Percentiles rank a stretch among this genome's conserved stretches.
These are phyloP conservation scores for Chrysogorgia sp. DNA, from an alignment of 92 coral and sea anemone genomes.

Conservation along the genomic window DNA sequence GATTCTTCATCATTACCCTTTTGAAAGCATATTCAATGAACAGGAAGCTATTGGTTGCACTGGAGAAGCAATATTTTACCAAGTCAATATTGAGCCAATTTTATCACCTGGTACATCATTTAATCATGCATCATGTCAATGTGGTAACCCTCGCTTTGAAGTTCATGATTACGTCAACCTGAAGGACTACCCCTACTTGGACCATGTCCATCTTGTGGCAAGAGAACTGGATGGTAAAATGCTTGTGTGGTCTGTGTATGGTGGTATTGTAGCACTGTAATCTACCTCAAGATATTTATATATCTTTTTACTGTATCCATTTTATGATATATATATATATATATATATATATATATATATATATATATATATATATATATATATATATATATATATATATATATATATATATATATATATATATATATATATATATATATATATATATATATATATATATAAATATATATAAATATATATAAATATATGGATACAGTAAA, in stretches of 20 bases:
- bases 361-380: too few relatives aligned
- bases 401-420: too few relatives aligned
- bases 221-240: slow-evolving; percentile 25
- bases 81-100: slow-evolving; percentile 32
- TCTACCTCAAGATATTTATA: background rate
- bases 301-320: too few relatives aligned
- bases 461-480: too few relatives aligned
- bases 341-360: too few relatives aligned
- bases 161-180: background rate
- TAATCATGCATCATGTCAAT: slow-evolving; percentile 43
- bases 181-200: slow-evolving; percentile 1
- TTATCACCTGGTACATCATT: slow-evolving; percentile 24
- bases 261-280: slow-evolving; percentile 40
- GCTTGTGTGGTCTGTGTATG: slow-evolving; percentile 23
- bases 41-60: slow-evolving; percentile 14
- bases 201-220: background rate
- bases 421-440: too few relatives aligned
- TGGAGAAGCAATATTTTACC: background rate
- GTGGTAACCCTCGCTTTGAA: slow-evolving; percentile 37
- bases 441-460: too few relatives aligned
- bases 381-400: too few relatives aligned
- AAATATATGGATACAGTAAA: too few relatives aligned
- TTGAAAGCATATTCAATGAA: background rate
- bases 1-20: background rate
- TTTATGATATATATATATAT: too few relatives aligned